Evolutionary conservation across 1,140 invertebrate species (phyloP).

Genomic region (Druon quercuslanigerum): DNA sequence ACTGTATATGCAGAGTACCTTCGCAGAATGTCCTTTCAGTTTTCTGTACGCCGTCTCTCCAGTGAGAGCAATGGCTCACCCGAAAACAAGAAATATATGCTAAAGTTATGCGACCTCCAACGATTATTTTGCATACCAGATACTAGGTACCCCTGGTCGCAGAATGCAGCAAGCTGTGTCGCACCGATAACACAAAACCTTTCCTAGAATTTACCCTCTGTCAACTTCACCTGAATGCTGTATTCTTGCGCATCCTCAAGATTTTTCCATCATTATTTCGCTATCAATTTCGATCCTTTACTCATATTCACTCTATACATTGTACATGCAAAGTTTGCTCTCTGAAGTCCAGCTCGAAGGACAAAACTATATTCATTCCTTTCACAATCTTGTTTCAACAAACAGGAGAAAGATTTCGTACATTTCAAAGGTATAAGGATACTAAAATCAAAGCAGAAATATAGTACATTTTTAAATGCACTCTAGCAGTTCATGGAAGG

Average conservation of each 20-base stretch:
- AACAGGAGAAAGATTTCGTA: too few relatives aligned
- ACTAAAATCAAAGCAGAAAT: too few relatives aligned
- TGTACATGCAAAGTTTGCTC: too few relatives aligned
- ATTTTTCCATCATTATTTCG: neutral
- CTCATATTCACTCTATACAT: neutral
- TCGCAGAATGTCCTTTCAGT: conserved; percentile 16
- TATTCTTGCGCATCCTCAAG: neutral
- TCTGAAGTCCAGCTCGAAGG: too few relatives aligned
- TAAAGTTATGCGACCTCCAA: conserved; percentile 55
- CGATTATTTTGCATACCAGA: conserved; percentile 61
- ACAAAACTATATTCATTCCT: too few relatives aligned
- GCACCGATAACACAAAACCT: conserved; percentile 56
- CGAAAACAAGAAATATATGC: conserved; percentile 62
- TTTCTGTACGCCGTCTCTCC: conserved; percentile 12
- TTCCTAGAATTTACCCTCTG: neutral
- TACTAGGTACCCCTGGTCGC: conserved; percentile 54
- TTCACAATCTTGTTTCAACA: too few relatives aligned
- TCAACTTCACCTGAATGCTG: conserved; percentile 7
- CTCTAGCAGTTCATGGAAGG: too few relatives aligned
- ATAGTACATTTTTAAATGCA: too few relatives aligned
- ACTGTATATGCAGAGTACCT: neutral
- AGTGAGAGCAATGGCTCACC: conserved; percentile 34
- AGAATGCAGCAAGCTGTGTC: conserved; percentile 61
- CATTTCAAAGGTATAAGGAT: too few relatives aligned
- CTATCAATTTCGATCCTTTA: neutral